phyloP scores from a whole-genome alignment of 2,797 vertebrate genomes.

The Chelidonichthys spinosus region DNA sequence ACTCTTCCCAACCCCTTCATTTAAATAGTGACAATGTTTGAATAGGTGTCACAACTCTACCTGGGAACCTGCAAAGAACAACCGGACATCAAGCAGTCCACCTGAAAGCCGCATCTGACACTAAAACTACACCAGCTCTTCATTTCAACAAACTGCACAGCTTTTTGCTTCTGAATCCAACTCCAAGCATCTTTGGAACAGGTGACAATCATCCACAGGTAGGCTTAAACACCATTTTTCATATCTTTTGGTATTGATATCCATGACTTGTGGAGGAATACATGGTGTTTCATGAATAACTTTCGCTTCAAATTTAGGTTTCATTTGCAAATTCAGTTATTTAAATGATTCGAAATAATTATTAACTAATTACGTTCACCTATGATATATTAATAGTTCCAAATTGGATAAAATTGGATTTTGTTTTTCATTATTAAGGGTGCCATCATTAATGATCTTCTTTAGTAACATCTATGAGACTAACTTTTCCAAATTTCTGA shows the following conservation, averaged over 20 bases:
- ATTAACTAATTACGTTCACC: not conserved
- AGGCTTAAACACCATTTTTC: conserved; percentile 1
- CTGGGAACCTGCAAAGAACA: not conserved
- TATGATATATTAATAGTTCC: not conserved
- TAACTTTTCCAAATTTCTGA: no score
- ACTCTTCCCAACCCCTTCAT: not conserved
- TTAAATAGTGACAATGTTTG: conserved; percentile 44
- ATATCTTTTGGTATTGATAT: not conserved
- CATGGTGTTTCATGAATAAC: no score
- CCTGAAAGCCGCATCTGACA: not conserved
- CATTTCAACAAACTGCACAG: not conserved
- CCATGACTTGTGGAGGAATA: not conserved
- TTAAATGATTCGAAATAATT: not conserved
- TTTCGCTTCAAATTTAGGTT: not conserved
- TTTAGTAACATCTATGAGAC: no score
- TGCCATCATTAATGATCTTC: not conserved
- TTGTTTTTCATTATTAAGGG: not conserved
- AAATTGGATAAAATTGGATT: not conserved
- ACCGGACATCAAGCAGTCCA: not conserved
- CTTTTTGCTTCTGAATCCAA: not conserved
- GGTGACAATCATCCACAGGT: conserved; percentile 27
- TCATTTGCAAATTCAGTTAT: not conserved
- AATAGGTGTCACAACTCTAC: conserved; percentile 45
- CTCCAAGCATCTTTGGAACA: not conserved
- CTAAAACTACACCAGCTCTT: conserved; percentile 5